Evolutionary conservation across 2,113 vertebrate species (phyloP).

Genomic region (chimpanzee (Pan troglodytes)): NHGRI_mPanTro3-v2.1_pri NC_072398.2:221376001-221376500

Average conservation of each 20-base stretch:
- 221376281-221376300: not conserved
- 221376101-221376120: not conserved
- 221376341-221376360: not conserved
- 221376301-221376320: not conserved
- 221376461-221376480: not conserved
- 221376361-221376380: not conserved
- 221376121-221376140: not conserved
- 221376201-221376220: not conserved
- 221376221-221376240: not conserved
- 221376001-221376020: not conserved
- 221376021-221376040: not conserved
- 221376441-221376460: not conserved
- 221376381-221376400: rapidly evolving
- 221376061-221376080: not conserved
- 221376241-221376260: too few species aligned
- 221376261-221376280: not conserved
- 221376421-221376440: rapidly evolving
- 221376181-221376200: not conserved
- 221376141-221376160: not conserved
- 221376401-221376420: rapidly evolving
- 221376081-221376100: not conserved
- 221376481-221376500: not conserved
- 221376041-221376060: not conserved
- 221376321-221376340: not conserved
- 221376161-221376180: not conserved